A percentile compares a stretch with the other conserved stretches of the same genome.
Evolutionary conservation across 2,113 vertebrate genomes (phyloP).

Genomic region (Rostratula benghalensis): DNA sequence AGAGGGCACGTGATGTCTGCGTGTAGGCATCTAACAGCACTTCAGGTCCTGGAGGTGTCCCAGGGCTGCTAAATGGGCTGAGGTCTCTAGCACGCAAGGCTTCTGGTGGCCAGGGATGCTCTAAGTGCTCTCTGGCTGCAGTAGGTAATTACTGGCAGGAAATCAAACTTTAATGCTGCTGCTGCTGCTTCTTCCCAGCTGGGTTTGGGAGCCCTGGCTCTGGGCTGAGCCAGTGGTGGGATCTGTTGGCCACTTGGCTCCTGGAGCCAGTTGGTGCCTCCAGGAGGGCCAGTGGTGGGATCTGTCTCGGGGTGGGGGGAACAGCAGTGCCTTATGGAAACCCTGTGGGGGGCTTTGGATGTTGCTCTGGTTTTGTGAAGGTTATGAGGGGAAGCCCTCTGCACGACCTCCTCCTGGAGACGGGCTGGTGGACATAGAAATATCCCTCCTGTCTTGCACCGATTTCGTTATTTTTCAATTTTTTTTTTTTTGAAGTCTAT

Average conservation of each 20-base stretch:
- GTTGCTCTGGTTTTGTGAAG: background rate
- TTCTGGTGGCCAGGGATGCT: background rate
- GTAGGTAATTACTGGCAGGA: background rate
- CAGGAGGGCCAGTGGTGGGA: background rate
- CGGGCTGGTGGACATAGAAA: background rate
- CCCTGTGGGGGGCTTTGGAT: background rate
- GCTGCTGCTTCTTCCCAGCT: background rate
- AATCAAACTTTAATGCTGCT: background rate
- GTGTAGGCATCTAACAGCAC: background rate
- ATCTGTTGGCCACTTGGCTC: no score
- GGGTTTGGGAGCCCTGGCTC: background rate
- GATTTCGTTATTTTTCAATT: background rate
- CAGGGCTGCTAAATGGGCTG: background rate
- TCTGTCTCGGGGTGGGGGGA: background rate
- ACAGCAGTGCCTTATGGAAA: background rate
- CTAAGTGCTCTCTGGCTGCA: background rate
- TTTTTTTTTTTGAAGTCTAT: accelerated
- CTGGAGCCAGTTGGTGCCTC: no score
- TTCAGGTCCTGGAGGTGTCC: background rate
- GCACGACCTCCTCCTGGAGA: background rate
- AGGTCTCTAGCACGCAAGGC: background rate
- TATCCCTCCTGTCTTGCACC: accelerated
- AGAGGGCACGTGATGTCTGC: background rate
- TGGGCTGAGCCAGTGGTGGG: background rate
- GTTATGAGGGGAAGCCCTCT: background rate